Conservation (phyloP, 64 coral and sea anemone species). For the Exaiptasia diaphana region DNA sequence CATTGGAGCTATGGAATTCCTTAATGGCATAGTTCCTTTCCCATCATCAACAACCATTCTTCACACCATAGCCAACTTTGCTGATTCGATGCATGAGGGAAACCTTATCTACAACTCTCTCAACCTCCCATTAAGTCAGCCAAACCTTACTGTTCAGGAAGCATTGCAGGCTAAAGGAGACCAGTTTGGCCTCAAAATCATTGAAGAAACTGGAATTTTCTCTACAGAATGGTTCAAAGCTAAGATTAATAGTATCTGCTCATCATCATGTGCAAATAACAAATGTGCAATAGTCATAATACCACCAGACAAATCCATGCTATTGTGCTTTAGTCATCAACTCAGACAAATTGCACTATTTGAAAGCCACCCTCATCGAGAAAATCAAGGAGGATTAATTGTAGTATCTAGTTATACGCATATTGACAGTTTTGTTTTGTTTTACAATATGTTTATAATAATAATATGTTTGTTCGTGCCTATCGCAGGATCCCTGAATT, state of each 20-base stretch:
- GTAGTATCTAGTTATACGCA: background rate
- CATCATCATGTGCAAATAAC: constrained; percentile 4
- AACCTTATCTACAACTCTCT: constrained; percentile 12
- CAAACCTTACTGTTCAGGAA: background rate
- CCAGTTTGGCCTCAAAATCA: background rate
- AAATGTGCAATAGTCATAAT: constrained; percentile 21
- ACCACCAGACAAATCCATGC: constrained; percentile 41
- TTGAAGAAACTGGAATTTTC: constrained; percentile 9
- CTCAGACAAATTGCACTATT: background rate
- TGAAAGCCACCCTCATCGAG: constrained; percentile 31
- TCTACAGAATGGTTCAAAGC: background rate
- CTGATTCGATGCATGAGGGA: background rate
- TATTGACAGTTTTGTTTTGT: too few species aligned
- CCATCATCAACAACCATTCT: constrained; percentile 2
- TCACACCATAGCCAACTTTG: background rate
- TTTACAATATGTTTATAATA: too few species aligned
- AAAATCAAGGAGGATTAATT: constrained; percentile 11
- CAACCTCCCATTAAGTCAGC: background rate
- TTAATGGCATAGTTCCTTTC: background rate
- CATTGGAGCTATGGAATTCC: background rate
- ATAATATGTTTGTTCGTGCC: too few species aligned
- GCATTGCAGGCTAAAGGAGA: background rate
- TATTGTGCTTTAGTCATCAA: constrained; percentile 15
- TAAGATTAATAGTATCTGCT: background rate
- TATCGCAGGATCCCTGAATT: too few species aligned